Percentiles rank a stretch among this genome's conserved stretches.
Conservation (phyloP, 2,113 vertebrate genomes). For the Phyllostomus hastatus region DNA sequence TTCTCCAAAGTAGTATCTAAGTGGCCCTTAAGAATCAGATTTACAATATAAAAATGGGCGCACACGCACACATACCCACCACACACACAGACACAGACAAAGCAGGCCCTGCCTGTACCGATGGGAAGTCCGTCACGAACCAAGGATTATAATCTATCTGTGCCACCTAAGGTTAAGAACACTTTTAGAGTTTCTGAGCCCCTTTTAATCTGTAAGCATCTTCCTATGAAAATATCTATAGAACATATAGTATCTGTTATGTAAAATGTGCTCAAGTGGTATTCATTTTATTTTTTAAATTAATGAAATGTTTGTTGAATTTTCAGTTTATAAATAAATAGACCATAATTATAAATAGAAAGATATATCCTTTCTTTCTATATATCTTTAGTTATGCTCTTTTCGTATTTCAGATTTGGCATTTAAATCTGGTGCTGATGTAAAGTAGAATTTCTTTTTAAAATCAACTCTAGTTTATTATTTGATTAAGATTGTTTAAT, state of each 20-base stretch:
- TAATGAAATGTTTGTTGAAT: neutral
- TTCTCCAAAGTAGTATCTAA: slow-evolving; percentile 15
- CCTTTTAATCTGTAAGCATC: neutral
- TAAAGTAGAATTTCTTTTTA: slow-evolving; percentile 1
- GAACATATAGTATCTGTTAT: neutral
- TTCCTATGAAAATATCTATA: neutral
- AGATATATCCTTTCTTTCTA: neutral
- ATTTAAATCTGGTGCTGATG: slow-evolving; percentile 9
- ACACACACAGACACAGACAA: neutral
- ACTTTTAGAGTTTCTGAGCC: neutral
- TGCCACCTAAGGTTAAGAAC: neutral
- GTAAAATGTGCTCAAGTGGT: neutral
- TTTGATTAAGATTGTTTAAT: slow-evolving; percentile 10
- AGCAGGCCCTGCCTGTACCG: neutral
- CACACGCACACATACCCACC: too few relatives aligned
- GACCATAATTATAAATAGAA: neutral
- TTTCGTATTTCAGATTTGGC: neutral
- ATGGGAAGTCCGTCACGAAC: neutral
- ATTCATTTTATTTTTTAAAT: slow-evolving; percentile 9
- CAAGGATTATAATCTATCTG: neutral
- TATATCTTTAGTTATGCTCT: neutral
- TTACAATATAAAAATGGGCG: neutral
- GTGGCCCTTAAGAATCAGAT: neutral
- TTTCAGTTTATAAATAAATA: slow-evolving; percentile 21
- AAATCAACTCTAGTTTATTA: neutral